phyloP scores from a whole-genome alignment of 2,113 vertebrate genomes.

The Hydropotes inermis region DNA sequence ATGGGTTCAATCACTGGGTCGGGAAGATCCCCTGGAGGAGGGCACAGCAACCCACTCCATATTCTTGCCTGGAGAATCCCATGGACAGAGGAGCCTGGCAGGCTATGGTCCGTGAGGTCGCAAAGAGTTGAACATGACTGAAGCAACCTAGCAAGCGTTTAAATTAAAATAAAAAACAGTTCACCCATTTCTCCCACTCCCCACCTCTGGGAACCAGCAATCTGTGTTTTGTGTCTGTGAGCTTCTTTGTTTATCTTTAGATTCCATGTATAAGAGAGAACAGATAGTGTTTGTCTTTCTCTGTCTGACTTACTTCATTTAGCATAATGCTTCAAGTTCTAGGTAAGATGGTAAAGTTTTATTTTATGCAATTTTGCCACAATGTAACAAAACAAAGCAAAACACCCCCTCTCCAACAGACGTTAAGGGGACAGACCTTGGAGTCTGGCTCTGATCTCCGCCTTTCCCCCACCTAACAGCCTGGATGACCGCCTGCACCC shows the following conservation, averaged over 20 bases:
- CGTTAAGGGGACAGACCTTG: background rate
- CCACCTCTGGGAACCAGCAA: background rate
- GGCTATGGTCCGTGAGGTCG: background rate
- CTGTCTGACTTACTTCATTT: background rate
- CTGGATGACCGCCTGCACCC: accelerated
- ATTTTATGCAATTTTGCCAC: background rate
- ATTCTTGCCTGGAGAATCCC: background rate
- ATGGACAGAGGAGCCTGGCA: background rate
- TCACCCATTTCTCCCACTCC: background rate
- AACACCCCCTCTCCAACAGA: background rate
- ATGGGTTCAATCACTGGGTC: background rate
- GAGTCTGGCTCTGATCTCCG: background rate
- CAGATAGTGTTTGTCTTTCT: background rate
- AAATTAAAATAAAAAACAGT: background rate
- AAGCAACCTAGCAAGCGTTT: background rate
- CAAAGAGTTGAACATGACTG: background rate
- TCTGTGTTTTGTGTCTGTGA: background rate
- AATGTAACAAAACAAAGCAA: background rate
- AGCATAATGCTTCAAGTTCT: background rate
- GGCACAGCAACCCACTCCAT: background rate
- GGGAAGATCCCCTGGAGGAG: background rate
- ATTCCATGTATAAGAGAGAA: background rate
- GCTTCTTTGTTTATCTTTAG: background rate
- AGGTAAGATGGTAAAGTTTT: background rate
- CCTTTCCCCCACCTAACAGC: background rate